A percentile compares a stretch with the other conserved stretches of the same genome.
Evolutionary conservation across 1,140 invertebrate species (phyloP).

Genomic region (Drosophila mauritiana): DNA sequence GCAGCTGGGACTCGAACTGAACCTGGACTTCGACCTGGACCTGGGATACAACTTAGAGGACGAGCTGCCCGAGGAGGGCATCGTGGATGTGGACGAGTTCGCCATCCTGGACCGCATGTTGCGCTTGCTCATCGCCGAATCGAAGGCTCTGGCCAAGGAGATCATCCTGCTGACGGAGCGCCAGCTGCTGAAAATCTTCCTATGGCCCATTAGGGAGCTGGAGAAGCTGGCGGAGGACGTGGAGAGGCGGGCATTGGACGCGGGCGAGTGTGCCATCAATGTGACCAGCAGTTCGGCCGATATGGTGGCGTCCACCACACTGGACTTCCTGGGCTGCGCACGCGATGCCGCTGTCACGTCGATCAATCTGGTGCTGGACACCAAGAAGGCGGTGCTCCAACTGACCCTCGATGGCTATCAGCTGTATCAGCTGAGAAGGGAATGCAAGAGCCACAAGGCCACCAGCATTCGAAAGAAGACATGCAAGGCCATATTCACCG

Average conservation of each 20-base stretch:
- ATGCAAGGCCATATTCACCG: background rate
- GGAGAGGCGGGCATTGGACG: slow-evolving; percentile 40
- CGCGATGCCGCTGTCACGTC: slow-evolving; percentile 39
- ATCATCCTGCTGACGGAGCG: slow-evolving; percentile 36
- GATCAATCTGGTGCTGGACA: slow-evolving; percentile 24
- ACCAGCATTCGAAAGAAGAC: rapidly evolving
- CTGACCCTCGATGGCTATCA: slow-evolving; percentile 43
- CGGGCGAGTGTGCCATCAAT: slow-evolving; percentile 34
- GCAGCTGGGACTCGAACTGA: background rate
- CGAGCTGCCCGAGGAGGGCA: background rate
- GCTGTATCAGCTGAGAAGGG: background rate
- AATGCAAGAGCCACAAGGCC: background rate
- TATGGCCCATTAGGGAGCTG: slow-evolving; percentile 46
- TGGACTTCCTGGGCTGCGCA: slow-evolving; percentile 41
- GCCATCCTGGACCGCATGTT: slow-evolving; percentile 25
- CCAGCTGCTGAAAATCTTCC: slow-evolving; percentile 54
- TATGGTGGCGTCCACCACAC: slow-evolving; percentile 21
- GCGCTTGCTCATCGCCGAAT: slow-evolving; percentile 15
- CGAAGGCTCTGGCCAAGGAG: slow-evolving; percentile 12
- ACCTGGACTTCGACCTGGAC: background rate
- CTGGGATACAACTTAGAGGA: background rate
- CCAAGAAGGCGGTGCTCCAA: slow-evolving; percentile 42
- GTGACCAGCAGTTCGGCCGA: slow-evolving; percentile 9
- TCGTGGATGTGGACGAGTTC: slow-evolving; percentile 13
- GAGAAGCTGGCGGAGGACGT: slow-evolving; percentile 38